These are phyloP conservation scores for Aricia agestis DNA, from an alignment of 1,140 invertebrate genomes.

Conservation along the genomic window DNA sequence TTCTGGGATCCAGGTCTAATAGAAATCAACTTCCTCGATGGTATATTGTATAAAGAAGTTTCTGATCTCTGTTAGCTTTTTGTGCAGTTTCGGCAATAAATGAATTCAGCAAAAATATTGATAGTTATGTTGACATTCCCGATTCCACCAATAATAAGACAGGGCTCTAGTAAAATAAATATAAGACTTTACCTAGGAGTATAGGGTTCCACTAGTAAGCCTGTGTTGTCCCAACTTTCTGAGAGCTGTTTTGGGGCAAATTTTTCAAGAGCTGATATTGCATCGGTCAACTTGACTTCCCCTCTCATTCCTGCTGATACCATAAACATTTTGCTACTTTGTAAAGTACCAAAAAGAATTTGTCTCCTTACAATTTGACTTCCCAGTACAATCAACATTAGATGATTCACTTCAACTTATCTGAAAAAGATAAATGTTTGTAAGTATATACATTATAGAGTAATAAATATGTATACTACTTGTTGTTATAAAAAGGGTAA, in stretches of 20 bases:
- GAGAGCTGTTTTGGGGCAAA: slow-evolving; percentile 86
- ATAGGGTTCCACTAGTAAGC: slow-evolving; percentile 90
- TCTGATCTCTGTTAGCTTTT: no score
- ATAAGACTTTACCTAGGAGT: slow-evolving; percentile 61
- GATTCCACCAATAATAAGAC: no score
- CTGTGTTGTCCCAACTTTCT: slow-evolving; percentile 97
- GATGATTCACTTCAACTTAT: slow-evolving; percentile 21
- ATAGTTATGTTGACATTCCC: no score
- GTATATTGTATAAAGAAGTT: no score
- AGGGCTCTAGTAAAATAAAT: no score
- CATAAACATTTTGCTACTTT: slow-evolving; percentile 30
- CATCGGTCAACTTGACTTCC: slow-evolving; percentile 76
- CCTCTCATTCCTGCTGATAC: slow-evolving; percentile 44
- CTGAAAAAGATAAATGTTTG: neutral
- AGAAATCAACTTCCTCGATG: no score
- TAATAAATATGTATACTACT: no score
- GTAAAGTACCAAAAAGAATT: slow-evolving; percentile 20
- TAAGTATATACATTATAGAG: no score
- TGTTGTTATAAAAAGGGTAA: no score
- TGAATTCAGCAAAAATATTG: neutral
- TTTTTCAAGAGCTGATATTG: slow-evolving; percentile 80
- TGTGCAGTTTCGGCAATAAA: neutral
- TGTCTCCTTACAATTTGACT: slow-evolving; percentile 32
- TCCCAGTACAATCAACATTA: slow-evolving; percentile 53
- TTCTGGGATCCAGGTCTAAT: no score